Conservation (phyloP, 2,113 vertebrate species). For the Marcusenius ussheri region DNA sequence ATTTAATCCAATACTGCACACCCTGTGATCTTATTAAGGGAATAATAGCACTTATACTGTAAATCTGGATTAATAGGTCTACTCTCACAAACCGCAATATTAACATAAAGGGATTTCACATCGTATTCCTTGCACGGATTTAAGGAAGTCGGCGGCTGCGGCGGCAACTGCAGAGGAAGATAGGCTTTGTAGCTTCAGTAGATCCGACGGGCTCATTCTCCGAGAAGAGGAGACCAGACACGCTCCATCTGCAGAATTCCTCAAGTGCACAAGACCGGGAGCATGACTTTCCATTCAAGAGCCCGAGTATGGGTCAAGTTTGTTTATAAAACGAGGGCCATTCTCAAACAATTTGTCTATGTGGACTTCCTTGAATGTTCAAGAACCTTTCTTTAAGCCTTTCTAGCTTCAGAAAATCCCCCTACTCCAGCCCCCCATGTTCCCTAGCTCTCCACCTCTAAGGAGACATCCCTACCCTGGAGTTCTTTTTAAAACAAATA, state of each 20-base stretch:
- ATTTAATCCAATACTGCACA: slow-evolving; percentile 70
- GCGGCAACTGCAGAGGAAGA: slow-evolving; percentile 21
- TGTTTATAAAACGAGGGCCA: slow-evolving; percentile 1
- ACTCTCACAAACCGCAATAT: slow-evolving; percentile 62
- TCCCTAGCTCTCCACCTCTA: background rate
- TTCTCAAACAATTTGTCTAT: slow-evolving; percentile 9
- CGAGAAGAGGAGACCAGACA: background rate
- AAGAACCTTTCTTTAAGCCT: background rate
- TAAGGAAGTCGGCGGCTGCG: slow-evolving; percentile 44
- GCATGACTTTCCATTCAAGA: background rate
- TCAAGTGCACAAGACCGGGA: background rate
- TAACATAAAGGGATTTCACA: slow-evolving; percentile 70
- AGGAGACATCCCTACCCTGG: slow-evolving; percentile 27
- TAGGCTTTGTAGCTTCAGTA: background rate
- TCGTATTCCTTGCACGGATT: slow-evolving; percentile 52
- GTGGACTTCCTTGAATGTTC: background rate
- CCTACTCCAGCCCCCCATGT: background rate
- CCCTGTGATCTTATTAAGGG: slow-evolving; percentile 71
- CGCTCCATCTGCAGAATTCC: background rate
- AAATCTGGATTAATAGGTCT: slow-evolving; percentile 71
- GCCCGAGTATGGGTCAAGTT: background rate
- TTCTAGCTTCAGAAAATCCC: background rate
- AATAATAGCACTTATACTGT: slow-evolving; percentile 69
- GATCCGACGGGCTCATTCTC: background rate
- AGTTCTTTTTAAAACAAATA: slow-evolving; percentile 28